Percentiles rank a stretch among this genome's conserved stretches.
phyloP scores from a whole-genome alignment of 2,113 vertebrate species.

The Myrmecophaga tridactyla region DNA sequence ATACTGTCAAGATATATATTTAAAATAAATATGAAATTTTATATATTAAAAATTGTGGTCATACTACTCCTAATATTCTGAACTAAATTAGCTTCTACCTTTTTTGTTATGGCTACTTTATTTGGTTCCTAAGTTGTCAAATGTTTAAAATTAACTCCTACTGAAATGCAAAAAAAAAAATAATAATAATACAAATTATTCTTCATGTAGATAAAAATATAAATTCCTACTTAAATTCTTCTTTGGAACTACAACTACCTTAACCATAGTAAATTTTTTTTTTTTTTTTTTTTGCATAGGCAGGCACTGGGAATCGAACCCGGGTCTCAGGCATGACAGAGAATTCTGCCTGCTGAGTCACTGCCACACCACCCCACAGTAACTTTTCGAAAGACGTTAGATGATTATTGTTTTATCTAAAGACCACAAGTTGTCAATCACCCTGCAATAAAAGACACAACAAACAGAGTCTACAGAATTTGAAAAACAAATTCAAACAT shows the following conservation, averaged over 20 bases:
- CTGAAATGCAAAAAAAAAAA: not conserved
- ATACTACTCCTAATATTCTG: not conserved
- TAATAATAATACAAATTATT: not conserved
- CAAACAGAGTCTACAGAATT: not conserved
- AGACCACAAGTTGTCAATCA: not conserved
- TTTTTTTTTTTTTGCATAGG: too few species aligned
- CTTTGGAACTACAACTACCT: not conserved
- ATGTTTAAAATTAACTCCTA: slow-evolving; percentile 36
- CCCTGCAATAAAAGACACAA: not conserved
- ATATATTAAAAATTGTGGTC: not conserved
- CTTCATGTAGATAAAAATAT: not conserved
- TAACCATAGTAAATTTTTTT: not conserved
- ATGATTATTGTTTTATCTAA: not conserved
- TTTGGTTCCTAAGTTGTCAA: not conserved
- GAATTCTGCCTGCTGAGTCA: too few species aligned
- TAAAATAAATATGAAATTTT: not conserved
- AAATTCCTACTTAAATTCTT: not conserved
- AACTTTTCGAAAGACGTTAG: not conserved
- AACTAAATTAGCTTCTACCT: not conserved
- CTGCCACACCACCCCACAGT: too few species aligned
- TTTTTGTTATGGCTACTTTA: not conserved
- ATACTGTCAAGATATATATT: not conserved
- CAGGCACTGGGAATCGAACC: too few species aligned
- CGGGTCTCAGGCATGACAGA: too few species aligned
- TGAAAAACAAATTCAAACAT: not conserved